Conservation (phyloP, 2,888 invertebrate genomes). For the Campopleginae sp. region DNA sequence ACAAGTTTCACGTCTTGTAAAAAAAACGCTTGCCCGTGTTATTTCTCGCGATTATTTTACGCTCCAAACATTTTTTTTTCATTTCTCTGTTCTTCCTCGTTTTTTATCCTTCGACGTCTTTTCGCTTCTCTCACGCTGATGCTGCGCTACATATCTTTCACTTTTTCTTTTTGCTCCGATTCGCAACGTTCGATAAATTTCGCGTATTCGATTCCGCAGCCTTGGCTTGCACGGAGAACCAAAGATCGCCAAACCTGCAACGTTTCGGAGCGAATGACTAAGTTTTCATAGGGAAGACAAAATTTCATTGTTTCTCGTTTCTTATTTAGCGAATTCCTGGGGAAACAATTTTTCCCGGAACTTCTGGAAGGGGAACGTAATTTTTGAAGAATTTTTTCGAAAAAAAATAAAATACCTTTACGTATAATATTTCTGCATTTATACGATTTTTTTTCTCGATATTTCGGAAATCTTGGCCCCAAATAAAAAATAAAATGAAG, state of each 20-base stretch:
- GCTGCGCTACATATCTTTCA: constrained; percentile 19
- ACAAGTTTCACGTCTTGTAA: constrained; percentile 67
- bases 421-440: too few species aligned
- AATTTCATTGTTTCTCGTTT: neutral
- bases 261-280: neutral
- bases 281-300: neutral
- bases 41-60: constrained; percentile 62
- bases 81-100: constrained; percentile 21
- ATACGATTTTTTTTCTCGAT: too few species aligned
- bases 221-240: neutral
- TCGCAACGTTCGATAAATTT: neutral
- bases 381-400: too few species aligned
- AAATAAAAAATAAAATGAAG: neutral
- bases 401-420: too few species aligned
- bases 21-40: constrained; percentile 65
- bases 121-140: constrained; percentile 47
- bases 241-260: neutral
- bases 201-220: constrained; percentile 1
- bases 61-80: constrained; percentile 28
- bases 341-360: neutral
- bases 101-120: constrained; percentile 18
- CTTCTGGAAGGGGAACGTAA: too few species aligned
- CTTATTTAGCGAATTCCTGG: neutral
- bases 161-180: constrained; percentile 31
- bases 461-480: too few species aligned